phyloP scores from a whole-genome alignment of 2,888 invertebrate species.

The Ligdia adustata region DNA sequence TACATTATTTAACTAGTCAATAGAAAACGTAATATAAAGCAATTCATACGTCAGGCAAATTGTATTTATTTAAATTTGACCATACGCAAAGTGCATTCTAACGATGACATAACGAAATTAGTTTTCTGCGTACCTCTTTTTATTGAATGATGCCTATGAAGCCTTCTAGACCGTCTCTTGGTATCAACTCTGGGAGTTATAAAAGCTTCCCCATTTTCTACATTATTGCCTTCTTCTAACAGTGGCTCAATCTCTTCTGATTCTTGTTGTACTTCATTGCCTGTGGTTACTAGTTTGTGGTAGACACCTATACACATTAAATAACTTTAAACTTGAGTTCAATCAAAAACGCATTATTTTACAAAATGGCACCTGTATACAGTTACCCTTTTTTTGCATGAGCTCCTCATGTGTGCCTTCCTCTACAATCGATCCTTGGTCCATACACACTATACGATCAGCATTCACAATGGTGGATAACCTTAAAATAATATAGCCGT shows the following conservation, averaged over 20 bases:
- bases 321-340: not conserved
- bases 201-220: slow-evolving; percentile 43
- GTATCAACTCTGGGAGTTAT: slow-evolving; percentile 57
- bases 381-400: slow-evolving; percentile 85
- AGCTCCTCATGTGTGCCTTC: slow-evolving; percentile 90
- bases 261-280: slow-evolving; percentile 73
- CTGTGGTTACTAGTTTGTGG: slow-evolving; percentile 86
- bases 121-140: slow-evolving; percentile 70
- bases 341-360: not conserved
- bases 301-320: slow-evolving; percentile 56
- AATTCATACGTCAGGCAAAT: too few relatives aligned
- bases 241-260: slow-evolving; percentile 65
- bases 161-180: slow-evolving; percentile 62
- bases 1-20: not conserved
- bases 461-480: slow-evolving; percentile 89
- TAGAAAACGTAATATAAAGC: too few relatives aligned
- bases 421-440: slow-evolving; percentile 89
- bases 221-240: slow-evolving; percentile 57
- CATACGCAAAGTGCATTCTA: too few relatives aligned
- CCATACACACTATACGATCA: slow-evolving; percentile 88
- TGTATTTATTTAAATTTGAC: too few relatives aligned
- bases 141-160: slow-evolving; percentile 65
- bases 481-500: slow-evolving; percentile 47
- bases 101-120: too few relatives aligned
- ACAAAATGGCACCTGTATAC: not conserved